Conservation (phyloP, 2,113 vertebrate genomes). For the Ceyx cyanopectus region DNA sequence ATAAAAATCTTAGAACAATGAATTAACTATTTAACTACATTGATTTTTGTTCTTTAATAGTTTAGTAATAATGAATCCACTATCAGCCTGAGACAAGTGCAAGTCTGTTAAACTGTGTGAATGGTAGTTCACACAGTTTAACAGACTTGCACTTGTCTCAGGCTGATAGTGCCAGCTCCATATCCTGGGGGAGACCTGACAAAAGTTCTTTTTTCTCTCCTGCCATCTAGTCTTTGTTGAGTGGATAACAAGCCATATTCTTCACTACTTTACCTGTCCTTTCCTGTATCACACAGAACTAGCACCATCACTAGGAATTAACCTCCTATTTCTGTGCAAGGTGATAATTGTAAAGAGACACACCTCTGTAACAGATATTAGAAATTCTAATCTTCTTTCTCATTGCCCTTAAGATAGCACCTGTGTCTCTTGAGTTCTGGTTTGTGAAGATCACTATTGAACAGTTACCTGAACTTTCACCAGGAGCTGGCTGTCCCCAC, state of each 20-base stretch:
- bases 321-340: neutral
- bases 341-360: neutral
- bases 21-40: neutral
- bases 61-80: neutral
- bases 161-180: no score
- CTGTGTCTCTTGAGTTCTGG: neutral
- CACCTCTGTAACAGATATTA: neutral
- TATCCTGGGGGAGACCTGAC: no score
- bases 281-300: no score
- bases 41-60: neutral
- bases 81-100: neutral
- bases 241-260: no score
- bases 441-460: neutral
- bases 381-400: neutral
- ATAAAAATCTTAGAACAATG: neutral
- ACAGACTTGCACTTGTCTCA: no score
- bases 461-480: neutral
- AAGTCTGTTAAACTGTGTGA: neutral
- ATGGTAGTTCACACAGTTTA: neutral
- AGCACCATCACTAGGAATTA: no score
- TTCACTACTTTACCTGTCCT: no score
- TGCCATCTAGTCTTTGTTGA: no score
- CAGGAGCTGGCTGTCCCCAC: constrained; percentile 50
- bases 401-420: neutral
- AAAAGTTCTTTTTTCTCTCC: no score